Evolutionary conservation across 2,797 vertebrate genomes (phyloP).

Genomic region (Myotis pilosus): DNA sequence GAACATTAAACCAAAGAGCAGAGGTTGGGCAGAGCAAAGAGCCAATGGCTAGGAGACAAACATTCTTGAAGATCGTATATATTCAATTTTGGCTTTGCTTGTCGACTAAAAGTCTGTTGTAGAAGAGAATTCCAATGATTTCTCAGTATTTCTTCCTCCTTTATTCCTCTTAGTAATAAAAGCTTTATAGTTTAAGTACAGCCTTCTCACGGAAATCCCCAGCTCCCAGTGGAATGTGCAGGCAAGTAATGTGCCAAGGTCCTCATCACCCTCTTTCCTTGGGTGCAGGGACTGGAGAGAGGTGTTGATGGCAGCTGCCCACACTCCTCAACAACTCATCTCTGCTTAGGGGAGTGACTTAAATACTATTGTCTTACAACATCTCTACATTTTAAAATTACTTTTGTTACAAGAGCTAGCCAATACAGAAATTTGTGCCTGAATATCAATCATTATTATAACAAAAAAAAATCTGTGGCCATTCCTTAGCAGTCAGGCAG

Average conservation of each 20-base stretch:
- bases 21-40: background rate
- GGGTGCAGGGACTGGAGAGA: background rate
- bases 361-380: background rate
- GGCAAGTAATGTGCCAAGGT: background rate
- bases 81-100: background rate
- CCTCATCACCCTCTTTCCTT: background rate
- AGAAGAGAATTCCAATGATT: background rate
- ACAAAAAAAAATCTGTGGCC: background rate
- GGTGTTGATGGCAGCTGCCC: background rate
- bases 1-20: background rate
- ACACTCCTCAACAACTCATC: background rate
- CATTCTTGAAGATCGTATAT: background rate
- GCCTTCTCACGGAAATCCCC: background rate
- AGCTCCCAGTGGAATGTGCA: background rate
- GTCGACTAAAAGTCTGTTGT: background rate
- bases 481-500: too few species aligned
- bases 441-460: background rate
- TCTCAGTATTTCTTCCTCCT: background rate
- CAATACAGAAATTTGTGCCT: background rate
- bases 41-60: background rate
- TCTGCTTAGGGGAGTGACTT: background rate
- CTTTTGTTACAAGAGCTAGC: background rate
- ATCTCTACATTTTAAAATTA: background rate
- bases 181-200: background rate
- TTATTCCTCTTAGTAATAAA: slow-evolving; percentile 15